Conservation (phyloP, 2,113 vertebrate species). For the Lanius ludovicianus region DNA sequence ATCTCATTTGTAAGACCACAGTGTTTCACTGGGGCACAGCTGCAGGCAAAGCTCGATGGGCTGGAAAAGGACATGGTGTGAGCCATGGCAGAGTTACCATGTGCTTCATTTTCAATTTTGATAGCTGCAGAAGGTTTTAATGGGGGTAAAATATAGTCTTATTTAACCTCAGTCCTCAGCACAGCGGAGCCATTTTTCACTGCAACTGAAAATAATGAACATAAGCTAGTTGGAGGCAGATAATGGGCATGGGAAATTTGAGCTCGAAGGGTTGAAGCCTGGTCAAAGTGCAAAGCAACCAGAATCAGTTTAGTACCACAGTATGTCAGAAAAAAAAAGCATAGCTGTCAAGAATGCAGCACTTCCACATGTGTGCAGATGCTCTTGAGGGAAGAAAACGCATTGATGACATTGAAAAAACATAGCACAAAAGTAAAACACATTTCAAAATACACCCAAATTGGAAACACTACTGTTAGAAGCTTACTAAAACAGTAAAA, state of each 20-base stretch:
- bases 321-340: not conserved
- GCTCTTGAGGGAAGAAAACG: not conserved
- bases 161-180: not conserved
- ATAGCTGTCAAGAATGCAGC: not conserved
- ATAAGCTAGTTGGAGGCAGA: not conserved
- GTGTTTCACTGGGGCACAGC: not conserved
- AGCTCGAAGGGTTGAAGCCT: not conserved
- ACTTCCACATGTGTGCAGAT: not conserved
- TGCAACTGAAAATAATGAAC: not conserved
- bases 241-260: not conserved
- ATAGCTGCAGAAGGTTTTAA: not conserved
- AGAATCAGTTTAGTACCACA: not conserved
- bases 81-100: not conserved
- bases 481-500: not conserved
- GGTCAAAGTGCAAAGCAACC: not conserved
- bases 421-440: not conserved
- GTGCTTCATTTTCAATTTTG: not conserved
- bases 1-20: not conserved
- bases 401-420: not conserved
- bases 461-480: not conserved
- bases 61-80: not conserved
- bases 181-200: not conserved
- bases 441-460: not conserved
- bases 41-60: not conserved
- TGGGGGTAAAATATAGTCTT: not conserved